phyloP scores from a whole-genome alignment of 2,888 invertebrate species.

The Uloborus plumipes region DNA sequence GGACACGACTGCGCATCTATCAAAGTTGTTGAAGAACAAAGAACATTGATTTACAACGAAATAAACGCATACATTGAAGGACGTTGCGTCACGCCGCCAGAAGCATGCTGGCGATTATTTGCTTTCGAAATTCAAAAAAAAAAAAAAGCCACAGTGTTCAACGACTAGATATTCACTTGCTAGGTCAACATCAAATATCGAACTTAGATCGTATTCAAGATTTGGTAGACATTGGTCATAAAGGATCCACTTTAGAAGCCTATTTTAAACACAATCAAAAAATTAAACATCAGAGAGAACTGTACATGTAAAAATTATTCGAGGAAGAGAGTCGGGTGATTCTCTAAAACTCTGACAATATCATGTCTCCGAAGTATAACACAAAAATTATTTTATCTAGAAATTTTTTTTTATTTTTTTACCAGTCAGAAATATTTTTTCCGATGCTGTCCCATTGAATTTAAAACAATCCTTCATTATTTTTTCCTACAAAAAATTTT shows the following conservation, averaged over 20 bases:
- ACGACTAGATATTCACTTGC: background rate
- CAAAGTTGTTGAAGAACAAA: constrained; percentile 3
- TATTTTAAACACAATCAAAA: constrained; percentile 1
- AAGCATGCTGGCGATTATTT: constrained; percentile 8
- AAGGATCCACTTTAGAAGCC: constrained; percentile 7
- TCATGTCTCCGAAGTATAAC: too few species aligned
- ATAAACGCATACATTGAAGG: constrained; percentile 1
- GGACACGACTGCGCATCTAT: constrained; percentile 9
- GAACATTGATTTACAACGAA: constrained; percentile 3
- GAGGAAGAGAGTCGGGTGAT: too few species aligned
- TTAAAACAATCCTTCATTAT: too few species aligned
- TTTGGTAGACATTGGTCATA: background rate
- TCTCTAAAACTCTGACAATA: too few species aligned
- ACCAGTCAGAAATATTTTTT: too few species aligned
- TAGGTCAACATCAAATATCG: background rate
- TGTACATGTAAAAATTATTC: too few species aligned
- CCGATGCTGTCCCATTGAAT: too few species aligned
- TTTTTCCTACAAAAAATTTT: too few species aligned
- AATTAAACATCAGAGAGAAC: background rate
- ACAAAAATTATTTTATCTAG: too few species aligned
- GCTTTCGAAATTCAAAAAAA: constrained; percentile 3
- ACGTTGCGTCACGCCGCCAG: background rate
- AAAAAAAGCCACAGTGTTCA: constrained; percentile 2
- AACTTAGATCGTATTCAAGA: background rate
- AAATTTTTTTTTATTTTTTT: too few species aligned